Base-by-base conservation (phyloP, 2,888 invertebrate species). In the Elmis aenea region DNA sequence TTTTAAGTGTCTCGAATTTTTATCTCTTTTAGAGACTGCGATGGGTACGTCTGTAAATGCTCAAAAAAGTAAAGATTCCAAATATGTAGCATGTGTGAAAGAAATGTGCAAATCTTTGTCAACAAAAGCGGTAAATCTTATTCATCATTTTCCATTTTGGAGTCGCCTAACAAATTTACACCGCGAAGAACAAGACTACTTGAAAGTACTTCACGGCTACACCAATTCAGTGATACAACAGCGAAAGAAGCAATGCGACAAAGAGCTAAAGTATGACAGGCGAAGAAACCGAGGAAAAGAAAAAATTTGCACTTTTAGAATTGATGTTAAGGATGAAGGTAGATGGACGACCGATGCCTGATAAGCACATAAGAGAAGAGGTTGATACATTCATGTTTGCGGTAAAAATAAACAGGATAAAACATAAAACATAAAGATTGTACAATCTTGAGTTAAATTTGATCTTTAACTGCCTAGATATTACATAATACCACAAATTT, bases 31-130 rank as follows among this genome's bases (percentile, higher is more conserved):
- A 85, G 90, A 91, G 68, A 82, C 87, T 3, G 84, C 90, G 8
- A 91, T 92, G 90, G 91, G 89, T 0, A 75, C 79, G 5, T 74
- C 76, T 13, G 68, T 87, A 0, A 72, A 84, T 57, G 85, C 87
- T 0, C 88, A 89, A 61, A 68, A 68, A 3, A 70, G 82, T 54
- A 70, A 70, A 4, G 73, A 83, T 44, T 81, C 83, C 0, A 74
- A 77, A 46, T 89, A 88, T 58, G 84, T 88, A 0, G 69, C 72
- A 53, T 79, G 83, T 9, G 80, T 88, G 16, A 79, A 80, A 63
- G 72, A 72, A 23, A 54, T 61, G 11, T 39, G 66, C 20, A 29
- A 47, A 20, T 47, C 59, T 21, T 55, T 59, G 5, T 71, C 73
- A 0, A 72, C 75, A 70, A 60, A 72, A 23, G 68, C 72, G 60